Conservation (phyloP, 2,797 vertebrate species). For the Acridotheres tristis region DNA sequence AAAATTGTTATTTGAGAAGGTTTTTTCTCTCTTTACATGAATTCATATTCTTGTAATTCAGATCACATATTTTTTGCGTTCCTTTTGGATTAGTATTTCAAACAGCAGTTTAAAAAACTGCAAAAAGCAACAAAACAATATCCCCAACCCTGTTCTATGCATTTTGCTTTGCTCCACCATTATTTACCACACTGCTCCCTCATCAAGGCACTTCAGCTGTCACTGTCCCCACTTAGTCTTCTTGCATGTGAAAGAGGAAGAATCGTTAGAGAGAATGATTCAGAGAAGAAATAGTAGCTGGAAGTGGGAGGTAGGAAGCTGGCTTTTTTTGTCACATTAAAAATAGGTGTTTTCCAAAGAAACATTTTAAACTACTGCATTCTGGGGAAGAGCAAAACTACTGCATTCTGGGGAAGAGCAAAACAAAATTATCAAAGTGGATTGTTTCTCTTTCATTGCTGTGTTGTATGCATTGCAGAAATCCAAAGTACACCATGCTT, state of each 20-base stretch:
- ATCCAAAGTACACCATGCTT: neutral
- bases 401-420: neutral
- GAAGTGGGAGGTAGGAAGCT: slow-evolving; percentile 45
- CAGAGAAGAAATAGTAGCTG: slow-evolving; percentile 25
- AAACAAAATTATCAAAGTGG: neutral
- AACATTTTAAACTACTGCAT: neutral
- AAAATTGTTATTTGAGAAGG: neutral
- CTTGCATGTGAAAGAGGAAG: slow-evolving; percentile 16
- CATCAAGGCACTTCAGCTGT: neutral
- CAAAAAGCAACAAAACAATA: neutral
- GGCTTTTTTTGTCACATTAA: neutral
- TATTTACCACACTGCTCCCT: neutral
- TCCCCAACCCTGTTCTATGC: neutral
- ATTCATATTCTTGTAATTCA: neutral
- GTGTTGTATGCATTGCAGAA: neutral
- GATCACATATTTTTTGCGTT: neutral
- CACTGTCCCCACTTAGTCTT: neutral
- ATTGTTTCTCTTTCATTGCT: slow-evolving; percentile 23
- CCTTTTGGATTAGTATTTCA: neutral
- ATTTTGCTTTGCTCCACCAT: neutral
- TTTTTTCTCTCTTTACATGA: neutral
- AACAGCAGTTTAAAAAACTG: neutral
- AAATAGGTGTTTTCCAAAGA: slow-evolving; percentile 41
- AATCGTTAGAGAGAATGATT: slow-evolving; percentile 15
- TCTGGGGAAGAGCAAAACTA: slow-evolving; percentile 6